Conservation (phyloP, 2,113 vertebrate genomes). For the Asarcornis scutulata region DNA sequence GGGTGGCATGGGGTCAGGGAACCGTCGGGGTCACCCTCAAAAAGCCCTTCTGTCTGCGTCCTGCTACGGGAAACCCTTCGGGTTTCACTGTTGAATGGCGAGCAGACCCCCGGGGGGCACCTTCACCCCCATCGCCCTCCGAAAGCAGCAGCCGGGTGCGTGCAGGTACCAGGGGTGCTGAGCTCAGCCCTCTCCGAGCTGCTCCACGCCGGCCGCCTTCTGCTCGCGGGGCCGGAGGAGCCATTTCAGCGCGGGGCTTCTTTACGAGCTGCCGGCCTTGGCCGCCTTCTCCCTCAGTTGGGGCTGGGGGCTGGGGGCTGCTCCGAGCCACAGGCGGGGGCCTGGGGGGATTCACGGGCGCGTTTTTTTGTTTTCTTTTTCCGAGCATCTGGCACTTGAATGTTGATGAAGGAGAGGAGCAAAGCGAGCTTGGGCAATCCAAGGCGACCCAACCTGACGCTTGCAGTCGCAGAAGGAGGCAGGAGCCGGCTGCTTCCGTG, state of each 20-base stretch:
- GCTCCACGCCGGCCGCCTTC: rapidly evolving
- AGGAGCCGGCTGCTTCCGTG: background rate
- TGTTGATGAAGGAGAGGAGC: slow-evolving; percentile 33
- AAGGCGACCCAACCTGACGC: background rate
- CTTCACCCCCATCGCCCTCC: rapidly evolving
- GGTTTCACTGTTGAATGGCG: rapidly evolving
- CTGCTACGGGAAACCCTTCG: rapidly evolving
- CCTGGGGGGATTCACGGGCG: rapidly evolving
- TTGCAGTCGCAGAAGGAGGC: background rate
- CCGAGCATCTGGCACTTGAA: background rate
- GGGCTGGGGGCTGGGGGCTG: background rate
- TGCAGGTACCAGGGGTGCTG: rapidly evolving
- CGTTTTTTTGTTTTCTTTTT: background rate
- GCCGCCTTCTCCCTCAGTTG: background rate
- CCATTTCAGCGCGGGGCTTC: rapidly evolving
- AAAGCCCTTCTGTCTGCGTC: background rate
- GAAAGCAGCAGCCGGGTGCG: background rate
- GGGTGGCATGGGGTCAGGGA: background rate
- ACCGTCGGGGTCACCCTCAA: background rate
- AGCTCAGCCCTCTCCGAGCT: rapidly evolving
- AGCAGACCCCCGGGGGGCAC: background rate
- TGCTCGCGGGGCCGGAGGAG: background rate
- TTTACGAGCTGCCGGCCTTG: background rate
- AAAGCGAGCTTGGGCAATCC: background rate
- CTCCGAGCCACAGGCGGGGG: background rate